Conservation (phyloP, 1,140 invertebrate genomes). For the Ganaspis sp. region DNA sequence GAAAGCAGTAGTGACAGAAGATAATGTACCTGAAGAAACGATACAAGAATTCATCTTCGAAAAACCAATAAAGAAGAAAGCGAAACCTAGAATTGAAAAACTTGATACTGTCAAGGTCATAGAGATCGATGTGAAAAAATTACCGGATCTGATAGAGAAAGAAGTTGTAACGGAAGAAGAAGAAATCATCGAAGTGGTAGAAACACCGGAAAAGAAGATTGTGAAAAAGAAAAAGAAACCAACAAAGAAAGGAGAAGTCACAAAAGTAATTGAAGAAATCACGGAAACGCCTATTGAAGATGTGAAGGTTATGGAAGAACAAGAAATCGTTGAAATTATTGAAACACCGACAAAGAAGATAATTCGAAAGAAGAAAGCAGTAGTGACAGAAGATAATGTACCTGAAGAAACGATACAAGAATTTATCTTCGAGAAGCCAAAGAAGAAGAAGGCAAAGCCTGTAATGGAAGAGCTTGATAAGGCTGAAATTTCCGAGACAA, state of each 20-base stretch:
- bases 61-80: constrained; percentile 4
- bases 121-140: neutral
- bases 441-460: constrained; percentile 36
- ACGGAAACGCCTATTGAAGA: constrained; percentile 18
- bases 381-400: neutral
- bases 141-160: neutral
- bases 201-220: neutral
- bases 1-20: neutral
- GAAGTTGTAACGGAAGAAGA: neutral
- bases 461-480: neutral
- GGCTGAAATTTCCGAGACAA: neutral
- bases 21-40: neutral
- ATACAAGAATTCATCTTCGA: constrained; percentile 48
- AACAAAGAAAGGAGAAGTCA: neutral
- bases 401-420: constrained; percentile 52
- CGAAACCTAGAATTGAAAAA: neutral
- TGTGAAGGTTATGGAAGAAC: neutral
- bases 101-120: neutral
- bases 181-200: neutral
- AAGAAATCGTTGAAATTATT: neutral
- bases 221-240: neutral
- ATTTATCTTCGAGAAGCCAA: constrained; percentile 39
- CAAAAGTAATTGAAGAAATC: constrained; percentile 5
- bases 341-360: constrained; percentile 39
- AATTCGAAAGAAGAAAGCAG: constrained; percentile 51